These are phyloP conservation scores for Corbicula japonica DNA, from an alignment of 2,888 invertebrate species.

Conservation along the genomic window DNA sequence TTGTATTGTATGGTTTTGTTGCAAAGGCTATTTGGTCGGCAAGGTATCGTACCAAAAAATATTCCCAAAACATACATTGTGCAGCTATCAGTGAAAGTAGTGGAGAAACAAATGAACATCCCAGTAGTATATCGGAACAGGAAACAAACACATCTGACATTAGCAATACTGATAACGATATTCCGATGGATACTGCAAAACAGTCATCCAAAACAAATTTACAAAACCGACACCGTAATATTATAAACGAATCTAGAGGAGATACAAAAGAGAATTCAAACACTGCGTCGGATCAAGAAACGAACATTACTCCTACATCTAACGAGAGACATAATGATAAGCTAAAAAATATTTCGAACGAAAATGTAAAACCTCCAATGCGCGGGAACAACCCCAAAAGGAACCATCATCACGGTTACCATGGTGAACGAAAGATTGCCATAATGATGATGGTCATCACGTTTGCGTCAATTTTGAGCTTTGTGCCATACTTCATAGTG, in stretches of 20 bases:
- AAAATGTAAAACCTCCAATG: no score
- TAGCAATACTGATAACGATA: no score
- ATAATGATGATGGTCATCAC: conserved; percentile 27
- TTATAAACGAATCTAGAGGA: not conserved
- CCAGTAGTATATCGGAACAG: not conserved
- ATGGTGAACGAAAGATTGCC: conserved; percentile 15
- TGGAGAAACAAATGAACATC: not conserved
- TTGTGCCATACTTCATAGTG: conserved; percentile 31
- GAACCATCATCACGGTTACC: not conserved
- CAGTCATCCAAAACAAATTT: no score
- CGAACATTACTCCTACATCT: not conserved
- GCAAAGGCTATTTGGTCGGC: not conserved
- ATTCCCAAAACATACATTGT: not conserved
- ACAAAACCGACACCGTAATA: no score
- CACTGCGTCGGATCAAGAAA: not conserved
- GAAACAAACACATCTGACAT: not conserved
- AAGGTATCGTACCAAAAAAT: not conserved
- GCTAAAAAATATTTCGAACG: no score
- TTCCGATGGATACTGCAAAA: no score
- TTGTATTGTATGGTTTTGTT: not conserved
- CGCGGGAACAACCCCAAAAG: no score
- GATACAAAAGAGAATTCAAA: not conserved
- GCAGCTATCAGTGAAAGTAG: not conserved
- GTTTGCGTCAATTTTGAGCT: conserved; percentile 10
- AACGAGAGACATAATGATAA: no score